phyloP scores from a whole-genome alignment of 2,113 vertebrate species.

The Mesembrinibis cayennensis region DNA sequence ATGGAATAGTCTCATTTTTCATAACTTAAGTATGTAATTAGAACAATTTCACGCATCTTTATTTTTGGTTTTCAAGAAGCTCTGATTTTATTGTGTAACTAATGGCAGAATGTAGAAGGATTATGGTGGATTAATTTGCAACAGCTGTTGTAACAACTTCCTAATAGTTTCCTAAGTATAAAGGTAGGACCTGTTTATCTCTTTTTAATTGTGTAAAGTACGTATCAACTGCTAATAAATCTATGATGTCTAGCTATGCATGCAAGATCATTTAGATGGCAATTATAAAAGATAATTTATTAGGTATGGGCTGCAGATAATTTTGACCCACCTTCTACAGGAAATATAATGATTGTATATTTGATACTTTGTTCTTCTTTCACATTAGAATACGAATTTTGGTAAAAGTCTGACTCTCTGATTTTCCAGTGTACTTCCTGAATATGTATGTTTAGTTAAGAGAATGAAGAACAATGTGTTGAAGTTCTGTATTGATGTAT shows the following conservation, averaged over 20 bases:
- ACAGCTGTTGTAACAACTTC: conserved; percentile 47
- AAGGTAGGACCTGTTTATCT: conserved; percentile 48
- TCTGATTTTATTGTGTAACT: conserved; percentile 36
- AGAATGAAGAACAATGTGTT: background rate
- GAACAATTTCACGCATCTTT: conserved; percentile 48
- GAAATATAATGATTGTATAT: background rate
- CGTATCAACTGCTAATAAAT: conserved; percentile 21
- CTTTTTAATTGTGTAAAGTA: conserved; percentile 28
- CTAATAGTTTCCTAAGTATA: conserved; percentile 53
- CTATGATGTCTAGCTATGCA: background rate
- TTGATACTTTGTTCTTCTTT: background rate
- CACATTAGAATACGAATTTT: background rate
- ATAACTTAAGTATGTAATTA: conserved; percentile 22
- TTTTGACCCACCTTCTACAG: background rate
- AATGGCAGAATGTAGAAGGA: conserved; percentile 26
- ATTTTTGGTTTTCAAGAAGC: conserved; percentile 42
- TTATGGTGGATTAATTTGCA: conserved; percentile 61
- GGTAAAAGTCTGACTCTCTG: background rate
- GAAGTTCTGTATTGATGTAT: background rate
- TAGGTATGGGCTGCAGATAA: background rate
- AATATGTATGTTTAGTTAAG: background rate
- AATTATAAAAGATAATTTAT: too few species aligned
- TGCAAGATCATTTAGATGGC: background rate
- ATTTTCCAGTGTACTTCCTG: background rate
- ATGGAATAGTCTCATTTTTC: background rate